Conservation (phyloP, 2,888 invertebrate genomes). For the Platycnemis pennipes region DNA sequence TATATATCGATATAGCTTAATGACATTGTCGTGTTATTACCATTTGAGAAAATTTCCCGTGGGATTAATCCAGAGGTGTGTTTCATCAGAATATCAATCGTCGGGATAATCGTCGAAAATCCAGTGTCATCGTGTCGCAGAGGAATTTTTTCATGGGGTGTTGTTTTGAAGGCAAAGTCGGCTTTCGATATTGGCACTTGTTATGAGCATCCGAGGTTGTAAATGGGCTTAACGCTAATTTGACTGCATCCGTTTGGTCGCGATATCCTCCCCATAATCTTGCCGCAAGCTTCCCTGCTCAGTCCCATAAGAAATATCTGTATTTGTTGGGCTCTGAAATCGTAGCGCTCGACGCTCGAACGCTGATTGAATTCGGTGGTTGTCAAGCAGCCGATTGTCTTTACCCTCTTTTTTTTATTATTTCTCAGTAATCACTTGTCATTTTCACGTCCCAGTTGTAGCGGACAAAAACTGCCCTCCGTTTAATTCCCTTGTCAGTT, state of each 20-base stretch:
- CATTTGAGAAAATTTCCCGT: neutral
- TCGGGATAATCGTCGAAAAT: neutral
- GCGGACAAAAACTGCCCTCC: neutral
- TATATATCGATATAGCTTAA: too few relatives aligned
- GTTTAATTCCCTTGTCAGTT: neutral
- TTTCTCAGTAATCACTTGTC: neutral
- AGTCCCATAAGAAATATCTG: neutral
- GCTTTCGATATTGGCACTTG: neutral
- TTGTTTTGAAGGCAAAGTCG: neutral
- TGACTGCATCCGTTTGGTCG: neutral
- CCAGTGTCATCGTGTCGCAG: neutral
- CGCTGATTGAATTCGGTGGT: conserved; percentile 4
- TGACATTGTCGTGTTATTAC: too few relatives aligned
- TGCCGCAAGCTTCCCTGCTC: neutral
- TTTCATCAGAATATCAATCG: neutral
- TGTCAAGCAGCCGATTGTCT: neutral
- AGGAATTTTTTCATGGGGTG: neutral
- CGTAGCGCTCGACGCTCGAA: neutral
- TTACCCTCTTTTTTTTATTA: neutral
- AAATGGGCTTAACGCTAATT: neutral
- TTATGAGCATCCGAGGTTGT: neutral
- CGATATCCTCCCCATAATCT: neutral
- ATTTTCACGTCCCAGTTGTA: neutral
- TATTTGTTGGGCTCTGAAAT: neutral
- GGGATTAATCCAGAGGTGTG: neutral